Conservation (phyloP, 2,113 vertebrate species). For the Poeciliopsis retropinna region DNA sequence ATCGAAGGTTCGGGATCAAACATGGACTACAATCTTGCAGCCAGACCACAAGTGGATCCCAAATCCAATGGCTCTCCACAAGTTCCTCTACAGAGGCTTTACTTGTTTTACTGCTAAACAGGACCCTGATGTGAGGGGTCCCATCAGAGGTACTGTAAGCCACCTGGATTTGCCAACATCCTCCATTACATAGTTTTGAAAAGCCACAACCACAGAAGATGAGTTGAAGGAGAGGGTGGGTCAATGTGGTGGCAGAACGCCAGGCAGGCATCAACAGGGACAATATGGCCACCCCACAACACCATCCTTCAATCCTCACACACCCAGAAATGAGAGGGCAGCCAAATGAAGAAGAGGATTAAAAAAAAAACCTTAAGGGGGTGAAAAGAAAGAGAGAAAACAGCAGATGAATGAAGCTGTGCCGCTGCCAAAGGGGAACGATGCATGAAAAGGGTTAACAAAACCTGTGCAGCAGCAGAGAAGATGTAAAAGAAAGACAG, state of each 20-base stretch:
- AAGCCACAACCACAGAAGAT: slow-evolving; percentile 33
- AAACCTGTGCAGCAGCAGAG: slow-evolving; percentile 31
- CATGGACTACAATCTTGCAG: slow-evolving; percentile 55
- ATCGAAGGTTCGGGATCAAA: slow-evolving; percentile 35
- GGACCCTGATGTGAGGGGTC: slow-evolving; percentile 41
- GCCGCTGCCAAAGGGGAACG: slow-evolving; percentile 23
- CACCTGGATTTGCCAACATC: slow-evolving; percentile 62
- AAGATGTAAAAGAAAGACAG: slow-evolving; percentile 26
- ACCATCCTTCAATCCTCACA: slow-evolving; percentile 42
- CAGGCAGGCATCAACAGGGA: slow-evolving; percentile 67
- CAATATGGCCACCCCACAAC: slow-evolving; percentile 56
- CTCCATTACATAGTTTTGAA: slow-evolving; percentile 67
- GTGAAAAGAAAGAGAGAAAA: not conserved
- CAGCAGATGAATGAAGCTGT: slow-evolving; percentile 47
- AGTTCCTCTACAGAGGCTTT: slow-evolving; percentile 62
- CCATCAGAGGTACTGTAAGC: slow-evolving; percentile 53
- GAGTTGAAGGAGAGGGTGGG: slow-evolving; percentile 32
- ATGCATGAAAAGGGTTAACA: slow-evolving; percentile 28
- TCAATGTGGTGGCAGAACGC: slow-evolving; percentile 46
- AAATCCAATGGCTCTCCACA: slow-evolving; percentile 72
- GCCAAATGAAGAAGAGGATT: slow-evolving; percentile 37
- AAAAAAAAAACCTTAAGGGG: slow-evolving; percentile 3
- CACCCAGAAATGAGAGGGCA: slow-evolving; percentile 39
- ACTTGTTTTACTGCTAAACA: slow-evolving; percentile 66
- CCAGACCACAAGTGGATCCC: slow-evolving; percentile 50